Base-by-base conservation (phyloP, 2,888 invertebrate species). In the Drosophila monieri region DNA sequence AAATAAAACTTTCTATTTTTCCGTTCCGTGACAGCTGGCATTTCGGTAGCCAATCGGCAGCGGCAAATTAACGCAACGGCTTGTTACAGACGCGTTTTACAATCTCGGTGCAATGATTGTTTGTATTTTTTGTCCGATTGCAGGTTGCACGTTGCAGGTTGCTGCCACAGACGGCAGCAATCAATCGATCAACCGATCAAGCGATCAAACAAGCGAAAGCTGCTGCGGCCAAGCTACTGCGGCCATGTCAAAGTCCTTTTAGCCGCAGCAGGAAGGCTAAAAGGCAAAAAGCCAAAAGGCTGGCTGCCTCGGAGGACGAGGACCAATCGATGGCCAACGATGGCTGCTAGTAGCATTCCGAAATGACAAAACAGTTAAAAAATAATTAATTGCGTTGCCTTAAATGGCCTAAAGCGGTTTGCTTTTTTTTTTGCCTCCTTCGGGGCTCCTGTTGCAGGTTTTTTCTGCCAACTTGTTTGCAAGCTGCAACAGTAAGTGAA, bases 351-450 rank as follows among this genome's bases (percentile, higher is more conserved):
- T 59, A 76, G 80, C 86, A 90, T 90, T 89, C 90, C 90, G 78
- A 89, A 90, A 90, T 90, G 90, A 90, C 90, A 88, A 90, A 90
- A 90, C 91, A 91, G 91, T 91, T 91, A 91, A 91, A 90, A 91
- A 91, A 91, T 91, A 91, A 91, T 91, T 91, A 91, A 91, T 91
- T 91, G 91, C 90, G 88, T 89, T 90, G 85, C 91, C 91, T 89
- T 90, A 90, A 90, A 91, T 86, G 91, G 91, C 85, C 80, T 84
- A 86, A 88, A 90, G 85, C 85, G 77, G 85, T 87, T 89, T 88
- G 83, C 77, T 71, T 71, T 71, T 18, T 39, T 41, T 73, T 76
- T 67, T 74, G 54, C 61, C 68, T 73, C 59, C 66, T 30, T 9
- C 56, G 61, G 39, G 57, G 64, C 51, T 66, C 56, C 56, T 73